Percentiles rank a stretch among this genome's conserved stretches.
phyloP scores from a whole-genome alignment of 2,113 vertebrate genomes.

The Toxostoma redivivum region DNA sequence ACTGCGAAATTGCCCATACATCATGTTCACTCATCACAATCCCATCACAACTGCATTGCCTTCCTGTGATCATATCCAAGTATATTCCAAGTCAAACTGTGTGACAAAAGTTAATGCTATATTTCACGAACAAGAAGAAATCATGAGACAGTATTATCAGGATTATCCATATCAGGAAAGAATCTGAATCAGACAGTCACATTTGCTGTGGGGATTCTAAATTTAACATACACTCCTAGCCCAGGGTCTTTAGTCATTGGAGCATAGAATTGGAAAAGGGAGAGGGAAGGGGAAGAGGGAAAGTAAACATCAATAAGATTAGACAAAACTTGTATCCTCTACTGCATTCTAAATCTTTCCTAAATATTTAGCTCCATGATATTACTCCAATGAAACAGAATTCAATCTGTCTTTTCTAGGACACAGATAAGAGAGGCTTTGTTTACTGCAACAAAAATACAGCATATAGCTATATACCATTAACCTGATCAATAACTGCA shows the following conservation, averaged over 20 bases:
- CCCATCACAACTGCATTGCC: background rate
- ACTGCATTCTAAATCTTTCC: background rate
- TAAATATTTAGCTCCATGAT: background rate
- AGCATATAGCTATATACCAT: background rate
- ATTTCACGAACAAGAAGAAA: constrained; percentile 2
- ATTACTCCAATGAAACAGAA: background rate
- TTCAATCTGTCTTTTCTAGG: background rate
- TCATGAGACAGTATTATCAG: background rate
- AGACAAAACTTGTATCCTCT: background rate
- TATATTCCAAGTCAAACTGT: background rate
- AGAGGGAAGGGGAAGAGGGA: background rate
- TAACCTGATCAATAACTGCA: background rate
- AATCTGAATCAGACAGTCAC: background rate
- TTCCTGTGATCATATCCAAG: background rate
- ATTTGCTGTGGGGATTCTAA: constrained; percentile 5
- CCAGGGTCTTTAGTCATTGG: background rate
- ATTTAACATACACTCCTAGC: constrained; percentile 8
- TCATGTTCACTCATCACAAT: background rate
- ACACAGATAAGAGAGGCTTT: background rate
- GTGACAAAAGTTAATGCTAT: background rate
- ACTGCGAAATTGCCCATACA: accelerated
- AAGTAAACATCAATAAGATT: background rate
- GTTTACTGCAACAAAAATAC: background rate
- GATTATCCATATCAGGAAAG: constrained; percentile 14
- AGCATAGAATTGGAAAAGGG: background rate